phyloP scores from a whole-genome alignment of 2,888 invertebrate species.

The Chydorus sphaericus region DNA sequence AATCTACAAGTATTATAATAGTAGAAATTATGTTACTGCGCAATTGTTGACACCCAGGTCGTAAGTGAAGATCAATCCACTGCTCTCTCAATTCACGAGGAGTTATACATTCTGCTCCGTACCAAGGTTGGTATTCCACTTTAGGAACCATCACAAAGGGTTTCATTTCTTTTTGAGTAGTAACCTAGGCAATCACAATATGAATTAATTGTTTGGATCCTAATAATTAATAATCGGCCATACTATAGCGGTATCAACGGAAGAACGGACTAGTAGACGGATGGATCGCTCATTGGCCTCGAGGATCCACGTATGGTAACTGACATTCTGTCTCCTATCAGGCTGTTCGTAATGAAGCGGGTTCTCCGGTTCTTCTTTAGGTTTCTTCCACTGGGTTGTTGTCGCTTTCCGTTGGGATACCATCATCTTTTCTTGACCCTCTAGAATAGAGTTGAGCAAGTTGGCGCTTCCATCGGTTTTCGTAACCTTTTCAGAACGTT shows the following conservation, averaged over 20 bases:
- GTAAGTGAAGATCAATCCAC: slow-evolving; percentile 1
- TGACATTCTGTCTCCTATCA: neutral
- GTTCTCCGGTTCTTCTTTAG: neutral
- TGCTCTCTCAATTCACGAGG: neutral
- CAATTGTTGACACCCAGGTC: neutral
- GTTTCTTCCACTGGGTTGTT: neutral
- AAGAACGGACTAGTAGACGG: slow-evolving; percentile 5
- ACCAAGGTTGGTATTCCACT: slow-evolving; percentile 22
- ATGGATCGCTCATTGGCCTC: neutral
- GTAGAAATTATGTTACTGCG: neutral
- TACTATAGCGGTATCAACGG: slow-evolving; percentile 7
- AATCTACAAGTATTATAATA: neutral
- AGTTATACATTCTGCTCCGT: slow-evolving; percentile 18
- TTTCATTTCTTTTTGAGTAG: neutral
- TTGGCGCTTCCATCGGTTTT: neutral
- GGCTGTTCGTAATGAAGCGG: slow-evolving; percentile 2
- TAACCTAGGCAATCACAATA: neutral
- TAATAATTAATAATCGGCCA: neutral
- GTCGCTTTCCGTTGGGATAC: neutral
- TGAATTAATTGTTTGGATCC: neutral
- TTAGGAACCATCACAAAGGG: slow-evolving; percentile 16
- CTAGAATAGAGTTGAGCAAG: neutral
- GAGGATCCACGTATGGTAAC: slow-evolving; percentile 6
- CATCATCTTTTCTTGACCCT: slow-evolving; percentile 3
- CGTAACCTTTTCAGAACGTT: neutral